A percentile compares a stretch with the other conserved stretches of the same genome.
Evolutionary conservation across 1,140 invertebrate species (phyloP).

Genomic region (Ips typographus): DNA sequence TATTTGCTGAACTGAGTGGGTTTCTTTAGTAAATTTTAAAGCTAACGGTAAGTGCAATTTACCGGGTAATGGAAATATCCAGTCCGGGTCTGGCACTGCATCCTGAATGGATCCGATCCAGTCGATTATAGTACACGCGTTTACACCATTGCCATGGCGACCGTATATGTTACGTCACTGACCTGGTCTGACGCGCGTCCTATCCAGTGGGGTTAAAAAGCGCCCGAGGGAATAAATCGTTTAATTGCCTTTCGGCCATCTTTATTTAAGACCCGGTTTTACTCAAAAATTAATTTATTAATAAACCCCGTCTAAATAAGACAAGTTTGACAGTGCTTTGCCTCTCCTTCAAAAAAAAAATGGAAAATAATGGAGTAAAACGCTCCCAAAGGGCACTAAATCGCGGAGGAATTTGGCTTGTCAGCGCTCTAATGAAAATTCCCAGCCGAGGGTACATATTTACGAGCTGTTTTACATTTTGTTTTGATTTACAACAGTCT

Average conservation of each 20-base stretch:
- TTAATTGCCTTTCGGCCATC: no score
- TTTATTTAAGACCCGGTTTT: no score
- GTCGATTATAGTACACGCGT: conserved; percentile 15
- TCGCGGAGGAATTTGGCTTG: conserved; percentile 14
- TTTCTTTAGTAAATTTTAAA: no score
- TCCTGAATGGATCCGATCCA: conserved; percentile 5
- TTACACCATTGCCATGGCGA: conserved; percentile 1
- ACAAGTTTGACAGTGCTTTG: no score
- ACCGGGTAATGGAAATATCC: no score
- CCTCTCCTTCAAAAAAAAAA: no score
- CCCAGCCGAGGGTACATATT: conserved; percentile 17
- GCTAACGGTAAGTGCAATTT: no score
- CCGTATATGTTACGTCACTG: conserved; percentile 3
- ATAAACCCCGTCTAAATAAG: no score
- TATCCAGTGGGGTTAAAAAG: neutral
- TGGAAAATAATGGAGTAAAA: neutral
- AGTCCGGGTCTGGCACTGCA: neutral
- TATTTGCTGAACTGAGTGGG: no score
- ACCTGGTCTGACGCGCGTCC: neutral
- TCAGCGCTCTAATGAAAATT: conserved; percentile 21
- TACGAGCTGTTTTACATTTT: conserved; percentile 20
- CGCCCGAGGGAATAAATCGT: no score
- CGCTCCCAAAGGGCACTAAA: conserved; percentile 4
- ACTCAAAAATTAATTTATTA: no score
- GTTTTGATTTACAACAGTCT: conserved; percentile 15